Percentiles rank a stretch among this genome's conserved stretches.
Evolutionary conservation across 2,113 vertebrate genomes (phyloP).

Genomic region (Synchiropus splendidus): DNA sequence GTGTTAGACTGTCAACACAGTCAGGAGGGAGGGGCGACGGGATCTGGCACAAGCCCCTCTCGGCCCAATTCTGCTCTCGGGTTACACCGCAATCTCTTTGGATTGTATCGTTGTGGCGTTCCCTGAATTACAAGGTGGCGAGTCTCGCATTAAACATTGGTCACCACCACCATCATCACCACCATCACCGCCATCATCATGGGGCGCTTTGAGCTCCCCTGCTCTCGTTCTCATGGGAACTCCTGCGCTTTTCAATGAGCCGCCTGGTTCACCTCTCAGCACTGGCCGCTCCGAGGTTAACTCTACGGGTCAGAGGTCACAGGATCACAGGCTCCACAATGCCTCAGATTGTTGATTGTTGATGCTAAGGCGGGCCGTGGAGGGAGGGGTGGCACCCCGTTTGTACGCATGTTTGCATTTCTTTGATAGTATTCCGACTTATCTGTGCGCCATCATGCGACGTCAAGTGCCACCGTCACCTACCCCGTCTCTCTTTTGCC

Average conservation of each 20-base stretch:
- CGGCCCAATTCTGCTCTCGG: constrained; percentile 19
- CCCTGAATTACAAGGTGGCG: no score
- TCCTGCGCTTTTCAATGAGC: constrained; percentile 48
- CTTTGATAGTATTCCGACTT: constrained; percentile 33
- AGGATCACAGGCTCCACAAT: constrained; percentile 68
- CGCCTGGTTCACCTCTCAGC: constrained; percentile 61
- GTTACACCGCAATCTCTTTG: constrained; percentile 15
- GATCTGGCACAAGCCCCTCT: constrained; percentile 20
- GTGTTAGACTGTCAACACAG: constrained; percentile 66
- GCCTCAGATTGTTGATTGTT: constrained; percentile 65
- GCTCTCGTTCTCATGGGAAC: constrained; percentile 74
- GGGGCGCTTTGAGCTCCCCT: constrained; percentile 24
- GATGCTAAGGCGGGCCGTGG: constrained; percentile 42
- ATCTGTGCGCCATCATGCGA: constrained; percentile 23
- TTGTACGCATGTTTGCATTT: constrained; percentile 25
- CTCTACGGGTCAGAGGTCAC: constrained; percentile 50
- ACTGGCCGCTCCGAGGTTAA: constrained; percentile 54
- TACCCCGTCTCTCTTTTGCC: constrained; percentile 10
- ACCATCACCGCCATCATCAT: constrained; percentile 7
- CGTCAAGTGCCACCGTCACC: no score
- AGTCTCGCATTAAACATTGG: no score
- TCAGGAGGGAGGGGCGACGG: constrained; percentile 31
- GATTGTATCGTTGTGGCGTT: not conserved
- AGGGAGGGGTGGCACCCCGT: constrained; percentile 28
- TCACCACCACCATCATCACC: constrained; percentile 5